phyloP scores from a whole-genome alignment of 64 coral and sea anemone species.

The Montipora capricornis region DNA sequence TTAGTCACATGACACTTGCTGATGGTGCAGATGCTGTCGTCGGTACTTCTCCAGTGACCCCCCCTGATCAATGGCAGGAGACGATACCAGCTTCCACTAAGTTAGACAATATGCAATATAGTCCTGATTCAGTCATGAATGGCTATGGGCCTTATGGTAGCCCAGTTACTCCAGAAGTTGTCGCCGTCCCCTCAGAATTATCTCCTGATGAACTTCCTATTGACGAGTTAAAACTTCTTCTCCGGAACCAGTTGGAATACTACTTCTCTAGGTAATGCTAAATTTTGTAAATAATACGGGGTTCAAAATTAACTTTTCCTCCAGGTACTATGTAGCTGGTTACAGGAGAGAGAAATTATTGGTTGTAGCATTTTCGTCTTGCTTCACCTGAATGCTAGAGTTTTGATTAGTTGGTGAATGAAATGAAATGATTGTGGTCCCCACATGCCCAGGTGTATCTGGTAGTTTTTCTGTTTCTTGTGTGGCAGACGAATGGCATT shows the following conservation, averaged over 20 bases:
- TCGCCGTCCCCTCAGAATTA: constrained; percentile 47
- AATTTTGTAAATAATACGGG: neutral
- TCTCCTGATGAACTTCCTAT: constrained; percentile 84
- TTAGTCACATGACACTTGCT: constrained; percentile 86
- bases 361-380: too few relatives aligned
- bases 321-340: too few relatives aligned
- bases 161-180: constrained; percentile 57
- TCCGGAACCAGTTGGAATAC: constrained; percentile 87
- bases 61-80: constrained; percentile 15
- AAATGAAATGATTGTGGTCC: too few relatives aligned
- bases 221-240: constrained; percentile 81
- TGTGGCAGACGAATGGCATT: too few relatives aligned
- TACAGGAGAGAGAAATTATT: too few relatives aligned
- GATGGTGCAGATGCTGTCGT: constrained; percentile 69
- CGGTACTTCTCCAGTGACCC: constrained; percentile 25
- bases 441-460: too few relatives aligned
- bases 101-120: constrained; percentile 80
- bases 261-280: constrained; percentile 90
- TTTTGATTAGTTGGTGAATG: too few relatives aligned
- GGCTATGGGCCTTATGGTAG: constrained; percentile 73
- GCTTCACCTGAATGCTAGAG: too few relatives aligned
- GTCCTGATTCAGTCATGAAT: constrained; percentile 80
- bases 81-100: constrained; percentile 16
- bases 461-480: too few relatives aligned
- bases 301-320: neutral